Evolutionary conservation across 2,113 vertebrate genomes (phyloP).

Genomic region (Passer domesticus): DNA sequence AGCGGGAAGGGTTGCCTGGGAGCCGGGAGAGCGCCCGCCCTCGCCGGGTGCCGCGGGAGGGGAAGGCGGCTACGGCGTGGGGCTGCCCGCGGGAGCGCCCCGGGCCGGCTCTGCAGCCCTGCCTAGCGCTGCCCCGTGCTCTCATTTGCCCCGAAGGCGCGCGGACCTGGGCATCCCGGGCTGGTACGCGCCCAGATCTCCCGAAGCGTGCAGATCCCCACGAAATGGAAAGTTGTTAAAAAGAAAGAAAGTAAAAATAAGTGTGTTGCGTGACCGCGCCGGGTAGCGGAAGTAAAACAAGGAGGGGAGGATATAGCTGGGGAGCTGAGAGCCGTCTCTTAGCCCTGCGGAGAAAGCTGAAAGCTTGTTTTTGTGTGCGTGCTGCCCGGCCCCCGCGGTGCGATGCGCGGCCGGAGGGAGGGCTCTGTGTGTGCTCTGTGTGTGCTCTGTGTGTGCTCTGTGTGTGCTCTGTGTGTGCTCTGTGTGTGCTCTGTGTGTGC

Average conservation of each 20-base stretch:
- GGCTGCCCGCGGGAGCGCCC: not conserved
- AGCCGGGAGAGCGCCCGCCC: not conserved
- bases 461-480: too few species aligned
- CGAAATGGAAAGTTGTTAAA: not conserved
- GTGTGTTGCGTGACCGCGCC: not conserved
- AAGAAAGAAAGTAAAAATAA: not conserved
- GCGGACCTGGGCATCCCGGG: fast-evolving
- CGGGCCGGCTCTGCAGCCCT: not conserved
- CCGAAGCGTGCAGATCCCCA: not conserved
- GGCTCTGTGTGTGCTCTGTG: too few species aligned
- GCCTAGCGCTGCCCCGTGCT: fast-evolving
- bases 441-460: not conserved
- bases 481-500: not conserved
- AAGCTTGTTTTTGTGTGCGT: not conserved
- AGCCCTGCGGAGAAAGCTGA: not conserved
- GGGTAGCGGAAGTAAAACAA: not conserved
- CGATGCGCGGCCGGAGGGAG: not conserved
- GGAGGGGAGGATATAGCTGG: not conserved
- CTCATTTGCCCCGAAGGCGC: fast-evolving
- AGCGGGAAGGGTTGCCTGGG: not conserved
- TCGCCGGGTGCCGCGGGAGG: not conserved
- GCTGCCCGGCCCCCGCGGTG: not conserved
- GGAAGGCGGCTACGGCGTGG: too few species aligned
- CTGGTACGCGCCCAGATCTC: too few species aligned
- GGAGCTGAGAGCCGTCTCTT: not conserved